phyloP scores from a whole-genome alignment of 2,797 vertebrate genomes.

The Enteromius mattozi region DNA sequence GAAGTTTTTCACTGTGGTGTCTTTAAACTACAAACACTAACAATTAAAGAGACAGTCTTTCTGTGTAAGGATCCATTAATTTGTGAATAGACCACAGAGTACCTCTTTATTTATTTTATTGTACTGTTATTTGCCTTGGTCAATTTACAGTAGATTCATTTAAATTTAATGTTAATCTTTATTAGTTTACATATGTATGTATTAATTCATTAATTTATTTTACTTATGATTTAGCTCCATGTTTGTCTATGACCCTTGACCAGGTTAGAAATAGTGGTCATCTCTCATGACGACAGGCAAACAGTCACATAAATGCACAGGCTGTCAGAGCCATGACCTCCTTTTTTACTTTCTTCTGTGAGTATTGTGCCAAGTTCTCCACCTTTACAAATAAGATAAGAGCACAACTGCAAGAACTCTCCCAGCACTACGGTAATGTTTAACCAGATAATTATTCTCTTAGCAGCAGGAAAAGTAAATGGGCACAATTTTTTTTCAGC shows the following conservation, averaged over 20 bases:
- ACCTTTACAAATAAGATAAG: constrained; percentile 90
- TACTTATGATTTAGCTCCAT: not conserved
- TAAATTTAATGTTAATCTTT: not conserved
- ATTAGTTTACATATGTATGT: not conserved
- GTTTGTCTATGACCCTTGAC: constrained; percentile 14
- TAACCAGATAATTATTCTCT: constrained; percentile 86
- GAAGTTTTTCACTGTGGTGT: constrained; percentile 9
- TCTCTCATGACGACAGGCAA: constrained; percentile 11
- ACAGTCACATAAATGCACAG: constrained; percentile 15
- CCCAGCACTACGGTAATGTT: constrained; percentile 81
- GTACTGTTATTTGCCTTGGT: not conserved
- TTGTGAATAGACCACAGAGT: not conserved
- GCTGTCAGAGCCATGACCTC: constrained; percentile 53
- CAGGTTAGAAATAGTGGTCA: not conserved
- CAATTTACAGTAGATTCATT: not conserved
- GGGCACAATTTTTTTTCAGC: constrained; percentile 66
- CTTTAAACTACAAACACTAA: not conserved
- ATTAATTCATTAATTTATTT: not conserved
- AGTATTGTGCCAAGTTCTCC: constrained; percentile 76
- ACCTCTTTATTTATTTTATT: not conserved
- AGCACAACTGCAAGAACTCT: constrained; percentile 75
- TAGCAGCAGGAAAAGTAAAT: constrained; percentile 82
- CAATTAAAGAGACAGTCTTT: not conserved
- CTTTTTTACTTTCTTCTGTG: constrained; percentile 55
- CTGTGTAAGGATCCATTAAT: not conserved